phyloP scores from a whole-genome alignment of 2,888 invertebrate genomes.

The Aspidapion aeneum region DNA sequence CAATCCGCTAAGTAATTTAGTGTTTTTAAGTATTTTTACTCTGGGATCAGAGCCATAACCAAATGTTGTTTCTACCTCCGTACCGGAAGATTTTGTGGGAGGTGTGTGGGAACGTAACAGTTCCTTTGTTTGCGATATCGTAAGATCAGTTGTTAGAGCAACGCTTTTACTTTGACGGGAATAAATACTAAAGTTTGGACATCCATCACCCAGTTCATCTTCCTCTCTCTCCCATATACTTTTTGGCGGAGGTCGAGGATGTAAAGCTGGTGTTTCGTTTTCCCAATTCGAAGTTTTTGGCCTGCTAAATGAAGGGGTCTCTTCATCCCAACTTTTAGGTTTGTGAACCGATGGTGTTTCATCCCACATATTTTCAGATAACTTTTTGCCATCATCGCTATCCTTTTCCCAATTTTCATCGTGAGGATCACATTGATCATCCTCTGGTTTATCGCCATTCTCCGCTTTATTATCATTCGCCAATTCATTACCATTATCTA shows the following conservation, averaged over 20 bases:
- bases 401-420: slow-evolving; percentile 23
- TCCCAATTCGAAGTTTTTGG: background rate
- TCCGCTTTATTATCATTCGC: background rate
- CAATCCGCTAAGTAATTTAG: slow-evolving; percentile 26
- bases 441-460: too few species aligned
- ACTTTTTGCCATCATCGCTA: background rate
- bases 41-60: slow-evolving; percentile 18
- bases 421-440: background rate
- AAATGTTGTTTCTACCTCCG: slow-evolving; percentile 17
- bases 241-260: background rate
- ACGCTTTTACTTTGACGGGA: slow-evolving; percentile 77
- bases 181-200: slow-evolving; percentile 83
- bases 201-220: slow-evolving; percentile 62
- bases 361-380: background rate
- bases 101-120: background rate
- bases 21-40: slow-evolving; percentile 10
- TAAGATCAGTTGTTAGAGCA: slow-evolving; percentile 54
- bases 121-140: slow-evolving; percentile 19
- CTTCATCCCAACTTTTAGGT: background rate
- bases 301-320: background rate
- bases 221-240: slow-evolving; percentile 41
- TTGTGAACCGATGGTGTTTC: background rate
- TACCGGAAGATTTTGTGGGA: background rate
- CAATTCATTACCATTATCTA: background rate
- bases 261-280: background rate